Percentiles rank a stretch among this genome's conserved stretches.
Conservation (phyloP, 2,113 vertebrate genomes). For the Tricholaema leucomelas region DNA sequence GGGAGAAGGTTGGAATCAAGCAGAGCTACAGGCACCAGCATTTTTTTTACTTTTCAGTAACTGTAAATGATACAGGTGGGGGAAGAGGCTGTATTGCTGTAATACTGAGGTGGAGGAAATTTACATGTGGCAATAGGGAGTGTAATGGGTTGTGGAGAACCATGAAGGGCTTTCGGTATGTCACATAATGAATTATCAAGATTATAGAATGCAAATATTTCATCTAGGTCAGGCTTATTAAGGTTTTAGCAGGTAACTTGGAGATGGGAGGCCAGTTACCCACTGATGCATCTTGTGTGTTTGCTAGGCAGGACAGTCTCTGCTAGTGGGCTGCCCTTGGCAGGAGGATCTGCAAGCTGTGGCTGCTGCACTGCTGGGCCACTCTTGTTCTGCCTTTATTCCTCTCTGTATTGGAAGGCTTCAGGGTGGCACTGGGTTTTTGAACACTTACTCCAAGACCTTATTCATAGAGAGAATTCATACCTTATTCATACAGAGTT, state of each 20-base stretch:
- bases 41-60: neutral
- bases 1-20: neutral
- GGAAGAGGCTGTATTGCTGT: neutral
- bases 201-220: neutral
- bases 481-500: slow-evolving; percentile 62
- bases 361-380: slow-evolving; percentile 4
- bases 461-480: slow-evolving; percentile 61
- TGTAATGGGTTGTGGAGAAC: neutral
- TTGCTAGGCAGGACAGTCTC: neutral
- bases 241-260: neutral
- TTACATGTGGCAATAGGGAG: neutral
- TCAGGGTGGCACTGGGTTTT: slow-evolving; percentile 1
- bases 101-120: neutral
- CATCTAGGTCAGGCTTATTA: neutral
- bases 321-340: neutral
- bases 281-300: fast-evolving
- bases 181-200: fast-evolving
- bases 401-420: neutral
- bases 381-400: slow-evolving; percentile 24
- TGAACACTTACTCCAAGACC: slow-evolving; percentile 33
- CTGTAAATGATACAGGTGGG: neutral
- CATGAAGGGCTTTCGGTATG: neutral
- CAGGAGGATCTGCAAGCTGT: neutral
- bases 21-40: fast-evolving
- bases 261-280: neutral